These are phyloP conservation scores for Pangasius larnaudii DNA, from an alignment of 2,797 vertebrate genomes.

Conservation along the genomic window DNA sequence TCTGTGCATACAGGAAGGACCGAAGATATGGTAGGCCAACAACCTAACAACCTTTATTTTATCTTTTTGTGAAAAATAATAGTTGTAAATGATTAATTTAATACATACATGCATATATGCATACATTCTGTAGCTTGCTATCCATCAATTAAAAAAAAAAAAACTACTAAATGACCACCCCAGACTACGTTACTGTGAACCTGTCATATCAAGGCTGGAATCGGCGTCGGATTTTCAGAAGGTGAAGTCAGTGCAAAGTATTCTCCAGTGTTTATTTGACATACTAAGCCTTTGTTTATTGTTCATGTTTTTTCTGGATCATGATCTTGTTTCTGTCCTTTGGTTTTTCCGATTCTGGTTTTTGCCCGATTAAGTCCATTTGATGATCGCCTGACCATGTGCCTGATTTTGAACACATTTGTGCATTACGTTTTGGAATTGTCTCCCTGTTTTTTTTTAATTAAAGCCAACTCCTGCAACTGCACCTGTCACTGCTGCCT, in stretches of 20 bases:
- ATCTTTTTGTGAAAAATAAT: neutral
- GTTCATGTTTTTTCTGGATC: neutral
- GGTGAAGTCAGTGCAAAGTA: neutral
- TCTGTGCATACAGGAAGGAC: conserved; percentile 1
- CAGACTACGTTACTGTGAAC: neutral
- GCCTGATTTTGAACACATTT: neutral
- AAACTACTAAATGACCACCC: neutral
- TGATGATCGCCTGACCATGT: neutral
- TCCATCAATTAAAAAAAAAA: neutral
- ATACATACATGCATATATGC: neutral
- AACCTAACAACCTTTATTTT: neutral
- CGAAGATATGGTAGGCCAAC: neutral
- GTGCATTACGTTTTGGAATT: neutral
- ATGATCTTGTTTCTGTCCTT: neutral
- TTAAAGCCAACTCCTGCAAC: neutral
- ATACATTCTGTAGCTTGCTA: neutral
- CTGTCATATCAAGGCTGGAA: neutral
- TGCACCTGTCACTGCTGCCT: neutral
- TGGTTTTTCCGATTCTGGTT: neutral
- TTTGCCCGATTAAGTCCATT: neutral
- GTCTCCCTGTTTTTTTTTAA: neutral
- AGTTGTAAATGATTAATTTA: neutral
- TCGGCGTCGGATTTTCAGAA: neutral
- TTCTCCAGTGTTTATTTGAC: neutral
- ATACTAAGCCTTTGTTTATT: neutral